phyloP scores from a whole-genome alignment of 2,797 vertebrate species.

The Ciconia nigra region DNA sequence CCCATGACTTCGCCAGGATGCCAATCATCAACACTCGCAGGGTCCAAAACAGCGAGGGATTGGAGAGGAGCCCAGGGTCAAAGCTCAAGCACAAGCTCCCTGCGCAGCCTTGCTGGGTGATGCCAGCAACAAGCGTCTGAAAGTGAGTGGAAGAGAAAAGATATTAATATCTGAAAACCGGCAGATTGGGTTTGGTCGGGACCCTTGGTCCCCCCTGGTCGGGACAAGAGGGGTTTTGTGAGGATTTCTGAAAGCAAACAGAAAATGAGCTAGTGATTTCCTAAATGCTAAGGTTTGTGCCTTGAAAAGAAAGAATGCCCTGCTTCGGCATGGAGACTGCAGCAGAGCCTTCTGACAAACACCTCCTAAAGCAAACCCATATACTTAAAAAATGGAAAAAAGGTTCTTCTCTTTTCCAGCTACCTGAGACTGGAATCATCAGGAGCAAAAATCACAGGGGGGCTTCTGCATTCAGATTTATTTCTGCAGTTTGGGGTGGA shows the following conservation, averaged over 20 bases:
- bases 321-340: accelerated
- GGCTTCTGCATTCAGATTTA: neutral
- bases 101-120: neutral
- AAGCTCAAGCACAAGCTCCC: neutral
- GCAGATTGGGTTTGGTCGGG: no score
- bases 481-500: neutral
- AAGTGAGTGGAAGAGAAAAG: neutral
- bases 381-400: neutral
- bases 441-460: neutral
- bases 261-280: neutral
- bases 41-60: accelerated
- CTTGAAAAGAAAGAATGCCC: neutral
- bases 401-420: neutral
- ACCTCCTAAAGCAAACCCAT: neutral
- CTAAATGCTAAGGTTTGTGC: neutral
- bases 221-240: neutral
- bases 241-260: neutral
- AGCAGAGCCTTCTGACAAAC: neutral
- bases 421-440: neutral
- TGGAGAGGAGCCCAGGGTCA: neutral
- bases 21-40: accelerated
- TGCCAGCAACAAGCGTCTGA: neutral
- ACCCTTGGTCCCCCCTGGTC: no score
- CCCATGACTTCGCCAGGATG: accelerated
- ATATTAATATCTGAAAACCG: neutral